Evolutionary conservation across 1,140 invertebrate species (phyloP).

Genomic region (Drosophila repletoides): DNA sequence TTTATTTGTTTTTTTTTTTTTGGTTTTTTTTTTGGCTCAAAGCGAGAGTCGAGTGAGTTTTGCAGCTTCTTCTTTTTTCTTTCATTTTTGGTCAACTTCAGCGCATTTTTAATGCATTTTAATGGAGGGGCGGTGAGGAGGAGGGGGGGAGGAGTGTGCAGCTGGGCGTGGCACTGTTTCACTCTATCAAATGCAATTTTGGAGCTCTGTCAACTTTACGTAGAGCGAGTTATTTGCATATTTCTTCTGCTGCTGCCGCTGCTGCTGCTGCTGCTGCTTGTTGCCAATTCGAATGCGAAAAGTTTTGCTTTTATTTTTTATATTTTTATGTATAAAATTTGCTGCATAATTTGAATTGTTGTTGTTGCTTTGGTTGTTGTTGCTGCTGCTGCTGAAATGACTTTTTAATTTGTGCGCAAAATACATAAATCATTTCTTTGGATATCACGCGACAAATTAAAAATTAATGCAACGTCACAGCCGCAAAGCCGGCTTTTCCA

Average conservation of each 20-base stretch:
- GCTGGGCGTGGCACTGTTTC: conserved; percentile 6
- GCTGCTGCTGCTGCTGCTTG: no score
- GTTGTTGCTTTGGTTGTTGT: neutral
- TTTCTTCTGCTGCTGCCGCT: no score
- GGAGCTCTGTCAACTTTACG: conserved; percentile 47
- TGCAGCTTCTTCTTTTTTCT: neutral
- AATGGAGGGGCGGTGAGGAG: conserved; percentile 22
- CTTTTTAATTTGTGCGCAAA: conserved; percentile 59
- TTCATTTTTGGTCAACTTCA: conserved; percentile 21
- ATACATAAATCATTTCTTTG: conserved; percentile 65
- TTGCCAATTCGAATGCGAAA: conserved; percentile 43
- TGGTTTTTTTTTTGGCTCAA: conserved; percentile 4
- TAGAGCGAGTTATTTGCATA: conserved; percentile 65
- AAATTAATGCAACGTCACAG: conserved; percentile 63
- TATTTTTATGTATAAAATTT: no score
- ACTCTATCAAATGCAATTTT: conserved; percentile 63
- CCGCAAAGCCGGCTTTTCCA: neutral
- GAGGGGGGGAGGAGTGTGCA: conserved; percentile 4
- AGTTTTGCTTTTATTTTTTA: conserved; percentile 16
- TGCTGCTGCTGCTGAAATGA: conserved; percentile 39
- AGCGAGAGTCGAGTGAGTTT: conserved; percentile 12
- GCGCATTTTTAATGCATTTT: conserved; percentile 48
- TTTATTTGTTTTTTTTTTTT: neutral
- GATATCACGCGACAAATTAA: conserved; percentile 60
- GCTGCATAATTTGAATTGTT: conserved; percentile 28